A percentile compares a stretch with the other conserved stretches of the same genome.
Evolutionary conservation across 1,140 invertebrate species (phyloP).

Genomic region (Halictus rubicundus): DNA sequence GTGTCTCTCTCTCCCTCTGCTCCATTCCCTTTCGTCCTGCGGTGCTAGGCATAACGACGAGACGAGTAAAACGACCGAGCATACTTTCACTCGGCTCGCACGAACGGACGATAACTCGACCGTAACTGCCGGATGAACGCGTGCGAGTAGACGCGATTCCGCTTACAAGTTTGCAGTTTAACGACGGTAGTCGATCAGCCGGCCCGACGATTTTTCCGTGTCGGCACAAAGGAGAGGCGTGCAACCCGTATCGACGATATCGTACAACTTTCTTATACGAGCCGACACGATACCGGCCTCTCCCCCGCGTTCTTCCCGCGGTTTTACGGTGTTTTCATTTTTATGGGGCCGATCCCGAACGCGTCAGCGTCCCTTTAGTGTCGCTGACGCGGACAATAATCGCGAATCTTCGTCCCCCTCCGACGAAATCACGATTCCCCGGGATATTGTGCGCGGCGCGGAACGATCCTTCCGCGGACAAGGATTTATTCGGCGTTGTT

Average conservation of each 20-base stretch:
- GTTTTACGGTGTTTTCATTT: conserved; percentile 21
- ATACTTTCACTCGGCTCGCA: conserved; percentile 66
- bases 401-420: conserved; percentile 9
- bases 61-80: conserved; percentile 55
- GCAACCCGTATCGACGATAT: conserved; percentile 13
- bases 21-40: conserved; percentile 1
- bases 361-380: neutral
- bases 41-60: conserved; percentile 37
- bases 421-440: neutral
- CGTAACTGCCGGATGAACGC: conserved; percentile 63
- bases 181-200: conserved; percentile 46
- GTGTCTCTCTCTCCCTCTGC: neutral
- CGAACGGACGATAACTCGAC: conserved; percentile 64
- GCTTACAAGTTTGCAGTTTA: conserved; percentile 65
- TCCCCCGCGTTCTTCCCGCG: neutral
- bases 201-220: conserved; percentile 22
- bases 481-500: conserved; percentile 11
- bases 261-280: conserved; percentile 52
- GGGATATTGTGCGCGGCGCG: neutral
- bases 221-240: conserved; percentile 20
- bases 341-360: conserved; percentile 9
- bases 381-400: conserved; percentile 43
- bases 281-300: neutral
- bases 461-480: neutral
- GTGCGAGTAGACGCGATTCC: conserved; percentile 57